Evolutionary conservation across 2,113 vertebrate genomes (phyloP), one percentile per base, ranked within the genome.

Genomic region (Clarias batrachus): DNA sequence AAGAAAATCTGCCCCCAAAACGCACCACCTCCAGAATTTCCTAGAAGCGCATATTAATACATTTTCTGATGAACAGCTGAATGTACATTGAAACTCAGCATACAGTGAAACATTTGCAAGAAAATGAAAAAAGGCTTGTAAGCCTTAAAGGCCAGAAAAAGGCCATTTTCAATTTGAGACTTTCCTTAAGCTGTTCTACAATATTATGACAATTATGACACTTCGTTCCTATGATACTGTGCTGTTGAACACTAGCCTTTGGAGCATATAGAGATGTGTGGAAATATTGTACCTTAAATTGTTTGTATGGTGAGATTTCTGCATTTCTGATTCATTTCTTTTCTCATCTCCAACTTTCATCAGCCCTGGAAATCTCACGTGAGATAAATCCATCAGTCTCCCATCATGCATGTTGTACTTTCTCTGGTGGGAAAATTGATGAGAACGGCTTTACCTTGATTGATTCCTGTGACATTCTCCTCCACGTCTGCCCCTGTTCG

Each of bases 371-470:
- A 21, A 70, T 56, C 65, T 37, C 30, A n/a, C 30, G 68, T 59
- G 21, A 71, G 52, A 59, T 84, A 21, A 71, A 19, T 59, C 65
- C 54, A 83, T 68, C 41, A 30, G 27, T 71, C 82, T 57, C 54
- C 21, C 27, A 12, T 10, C 48, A 1, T 54, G n/a, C 8, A 0
- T 33, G 2, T 83, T 83, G n/a, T 68, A 17, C 63, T 37, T 27
- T 70, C 52, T 54, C 30, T 83, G n/a, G 14, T 37, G 81, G 70
- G 73, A 23, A 37, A 73, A 60, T 54, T 87, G 68, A 85, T 85
- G 71, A 79, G 71, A 70, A 74, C 68, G 56, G 30, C 65, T 88
- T 83, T 73, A 54, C 23, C 52, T 1, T 86, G 82, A 86, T 76
- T 81, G 68, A 74, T 68, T 81, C 81, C 37, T 85, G 74, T 37